Base-by-base conservation (phyloP, 2,797 vertebrate species). In the Hylomyscus alleni region DNA sequence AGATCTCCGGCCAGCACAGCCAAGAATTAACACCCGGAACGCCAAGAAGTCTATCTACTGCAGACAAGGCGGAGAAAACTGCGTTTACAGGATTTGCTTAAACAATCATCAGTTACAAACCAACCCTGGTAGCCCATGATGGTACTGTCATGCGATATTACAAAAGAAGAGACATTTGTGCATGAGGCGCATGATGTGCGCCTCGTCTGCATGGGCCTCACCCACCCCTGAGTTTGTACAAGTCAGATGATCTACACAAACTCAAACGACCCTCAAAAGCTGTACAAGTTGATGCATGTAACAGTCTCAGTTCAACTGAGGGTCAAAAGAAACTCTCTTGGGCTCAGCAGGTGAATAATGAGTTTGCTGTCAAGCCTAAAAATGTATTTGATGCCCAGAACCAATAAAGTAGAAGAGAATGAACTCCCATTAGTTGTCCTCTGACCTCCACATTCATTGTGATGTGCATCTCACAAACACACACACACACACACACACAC, bases 241-340 rank as follows among this genome's bases (percentile, higher is more conserved):
- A 77, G 26, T 50, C 44, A 50, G 75, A 29, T 7, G 75, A 77
- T 17, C 75, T 77, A 31, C 44, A 77, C 40, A 67, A 73, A 72
- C 52, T 44, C 80, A 62, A 87, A 95, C 37, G 52, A 20, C 29
- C 52, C 6, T 80, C 75, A 47, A 29, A 47, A 29, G 24, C 6
- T 50, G 52, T 13, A 95, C 15, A 47, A 75, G 73, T 31, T 37
- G 56, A 92, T 47, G 81, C 31, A 52, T 31, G 26, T 37, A 73
- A 81, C 44, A 89, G 83, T 44, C 50, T 91, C 75, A 52, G 26
- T 76, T 93, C 72, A 75, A 47, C 84, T 90, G 90, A 52, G 26
- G 19, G 31, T 80, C 90, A 96, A 93, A 89, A 89, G 37, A 56
- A 50, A 84, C 96, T 40, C 40, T 62, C 58, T 65, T 60, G 85